Percentiles rank a stretch among this genome's conserved stretches.
phyloP scores from a whole-genome alignment of 2,797 vertebrate genomes.

The Sebastes matsubarae region DNA sequence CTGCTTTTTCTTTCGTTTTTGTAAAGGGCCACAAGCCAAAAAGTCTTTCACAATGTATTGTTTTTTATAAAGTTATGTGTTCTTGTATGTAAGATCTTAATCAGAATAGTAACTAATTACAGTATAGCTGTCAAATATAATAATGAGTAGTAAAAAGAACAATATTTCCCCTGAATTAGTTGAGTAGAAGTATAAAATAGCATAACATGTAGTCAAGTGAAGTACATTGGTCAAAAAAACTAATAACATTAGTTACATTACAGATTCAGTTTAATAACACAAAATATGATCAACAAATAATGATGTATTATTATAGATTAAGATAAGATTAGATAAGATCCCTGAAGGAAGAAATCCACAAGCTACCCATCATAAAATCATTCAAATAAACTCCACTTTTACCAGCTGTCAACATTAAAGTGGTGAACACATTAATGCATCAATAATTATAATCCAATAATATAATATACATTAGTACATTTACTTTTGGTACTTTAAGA shows the following conservation, averaged over 20 bases:
- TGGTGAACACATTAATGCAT: no score
- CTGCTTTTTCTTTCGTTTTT: not conserved
- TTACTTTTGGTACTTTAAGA: not conserved
- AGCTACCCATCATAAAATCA: not conserved
- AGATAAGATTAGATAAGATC: not conserved
- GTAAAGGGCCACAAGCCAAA: not conserved
- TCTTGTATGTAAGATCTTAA: not conserved
- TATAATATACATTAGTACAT: no score
- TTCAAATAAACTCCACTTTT: not conserved
- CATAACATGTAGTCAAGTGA: no score
- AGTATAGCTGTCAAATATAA: not conserved
- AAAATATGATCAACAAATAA: not conserved
- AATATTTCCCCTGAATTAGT: not conserved
- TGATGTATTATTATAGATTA: not conserved
- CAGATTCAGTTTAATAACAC: not conserved
- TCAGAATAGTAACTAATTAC: not conserved
- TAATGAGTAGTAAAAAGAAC: not conserved
- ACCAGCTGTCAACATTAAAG: not conserved
- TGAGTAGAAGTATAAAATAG: not conserved
- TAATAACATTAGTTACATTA: not conserved
- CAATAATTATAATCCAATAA: no score
- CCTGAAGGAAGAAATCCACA: not conserved
- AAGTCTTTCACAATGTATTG: not conserved
- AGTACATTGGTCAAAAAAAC: no score
- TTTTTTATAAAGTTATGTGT: not conserved